Evolutionary conservation across 1,140 invertebrate species (phyloP).

Genomic region (Drosophila prosaltans): DNA sequence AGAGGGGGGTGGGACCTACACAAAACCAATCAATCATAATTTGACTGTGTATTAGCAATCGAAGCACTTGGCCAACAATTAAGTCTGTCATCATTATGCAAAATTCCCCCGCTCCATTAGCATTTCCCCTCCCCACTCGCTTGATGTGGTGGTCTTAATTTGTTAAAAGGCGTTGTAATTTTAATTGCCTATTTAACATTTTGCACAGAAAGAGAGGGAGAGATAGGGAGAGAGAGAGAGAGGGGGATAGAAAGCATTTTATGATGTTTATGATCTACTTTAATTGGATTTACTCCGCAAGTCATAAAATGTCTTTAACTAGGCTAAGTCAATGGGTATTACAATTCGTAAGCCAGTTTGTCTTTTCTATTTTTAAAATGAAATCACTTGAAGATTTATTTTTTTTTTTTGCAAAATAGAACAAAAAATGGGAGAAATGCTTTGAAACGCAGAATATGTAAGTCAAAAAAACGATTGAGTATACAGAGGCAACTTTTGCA

Average conservation of each 20-base stretch:
- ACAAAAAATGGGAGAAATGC: neutral
- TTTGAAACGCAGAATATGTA: neutral
- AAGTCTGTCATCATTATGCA: slow-evolving; percentile 46
- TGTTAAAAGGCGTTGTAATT: slow-evolving; percentile 57
- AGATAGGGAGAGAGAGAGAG: no score
- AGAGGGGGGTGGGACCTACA: neutral
- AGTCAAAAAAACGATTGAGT: neutral
- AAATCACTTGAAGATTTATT: neutral
- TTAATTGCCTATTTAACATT: slow-evolving; percentile 48
- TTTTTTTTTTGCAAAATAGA: no score
- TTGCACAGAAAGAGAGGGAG: slow-evolving; percentile 10
- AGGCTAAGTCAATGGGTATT: neutral
- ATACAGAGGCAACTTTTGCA: slow-evolving; percentile 21
- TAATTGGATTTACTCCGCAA: slow-evolving; percentile 48
- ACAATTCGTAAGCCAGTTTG: slow-evolving; percentile 2
- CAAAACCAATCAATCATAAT: slow-evolving; percentile 48
- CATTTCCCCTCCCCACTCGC: slow-evolving; percentile 1
- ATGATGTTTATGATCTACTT: slow-evolving; percentile 45
- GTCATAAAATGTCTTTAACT: slow-evolving; percentile 38
- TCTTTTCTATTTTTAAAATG: neutral
- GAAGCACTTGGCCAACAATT: slow-evolving; percentile 26
- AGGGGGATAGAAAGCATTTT: slow-evolving; percentile 25
- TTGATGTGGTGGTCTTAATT: slow-evolving; percentile 45
- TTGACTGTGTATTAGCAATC: slow-evolving; percentile 50
- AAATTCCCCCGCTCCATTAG: slow-evolving; percentile 4